Percentiles rank a stretch among this genome's conserved stretches.
Evolutionary conservation across 2,113 vertebrate genomes (phyloP).

Genomic region (Corydoras maculifer): DNA sequence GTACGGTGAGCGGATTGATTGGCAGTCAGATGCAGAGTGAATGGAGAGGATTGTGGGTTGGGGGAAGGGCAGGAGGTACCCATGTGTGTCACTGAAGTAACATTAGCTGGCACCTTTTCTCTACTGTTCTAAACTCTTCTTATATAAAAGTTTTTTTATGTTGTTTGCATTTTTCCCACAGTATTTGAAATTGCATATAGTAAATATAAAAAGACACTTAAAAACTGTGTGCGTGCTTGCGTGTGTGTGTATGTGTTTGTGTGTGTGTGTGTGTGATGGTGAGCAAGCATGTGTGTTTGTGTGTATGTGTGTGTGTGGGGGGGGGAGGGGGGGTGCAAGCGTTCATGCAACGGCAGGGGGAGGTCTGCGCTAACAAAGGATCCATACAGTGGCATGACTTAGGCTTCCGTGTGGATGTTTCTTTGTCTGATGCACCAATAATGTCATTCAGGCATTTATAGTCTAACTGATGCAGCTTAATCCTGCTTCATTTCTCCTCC

Average conservation of each 20-base stretch:
- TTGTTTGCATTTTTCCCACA: too few relatives aligned
- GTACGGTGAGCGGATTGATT: slow-evolving; percentile 28
- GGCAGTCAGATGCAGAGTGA: slow-evolving; percentile 34
- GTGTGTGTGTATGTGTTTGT: neutral
- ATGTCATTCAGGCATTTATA: slow-evolving; percentile 19
- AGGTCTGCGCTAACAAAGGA: slow-evolving; percentile 41
- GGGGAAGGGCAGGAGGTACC: slow-evolving; percentile 33
- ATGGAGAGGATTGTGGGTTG: slow-evolving; percentile 31
- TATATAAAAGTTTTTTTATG: too few relatives aligned
- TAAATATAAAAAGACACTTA: too few relatives aligned
- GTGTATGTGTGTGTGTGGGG: neutral
- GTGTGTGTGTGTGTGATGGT: neutral
- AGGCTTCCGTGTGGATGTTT: slow-evolving; percentile 34
- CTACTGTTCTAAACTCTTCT: too few relatives aligned
- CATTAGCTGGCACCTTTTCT: neutral
- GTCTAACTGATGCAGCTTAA: slow-evolving; percentile 14
- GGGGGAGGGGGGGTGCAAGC: slow-evolving; percentile 14
- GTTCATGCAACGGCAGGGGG: slow-evolving; percentile 30
- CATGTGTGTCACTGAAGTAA: slow-evolving; percentile 23
- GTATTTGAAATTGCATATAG: too few relatives aligned
- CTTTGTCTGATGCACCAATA: slow-evolving; percentile 34
- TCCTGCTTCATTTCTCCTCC: neutral
- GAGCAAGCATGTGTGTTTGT: neutral
- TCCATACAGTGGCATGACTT: slow-evolving; percentile 46
- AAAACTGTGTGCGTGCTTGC: too few relatives aligned